phyloP scores from a whole-genome alignment of 2,113 vertebrate species.

The Tachysurus fulvidraco region DNA sequence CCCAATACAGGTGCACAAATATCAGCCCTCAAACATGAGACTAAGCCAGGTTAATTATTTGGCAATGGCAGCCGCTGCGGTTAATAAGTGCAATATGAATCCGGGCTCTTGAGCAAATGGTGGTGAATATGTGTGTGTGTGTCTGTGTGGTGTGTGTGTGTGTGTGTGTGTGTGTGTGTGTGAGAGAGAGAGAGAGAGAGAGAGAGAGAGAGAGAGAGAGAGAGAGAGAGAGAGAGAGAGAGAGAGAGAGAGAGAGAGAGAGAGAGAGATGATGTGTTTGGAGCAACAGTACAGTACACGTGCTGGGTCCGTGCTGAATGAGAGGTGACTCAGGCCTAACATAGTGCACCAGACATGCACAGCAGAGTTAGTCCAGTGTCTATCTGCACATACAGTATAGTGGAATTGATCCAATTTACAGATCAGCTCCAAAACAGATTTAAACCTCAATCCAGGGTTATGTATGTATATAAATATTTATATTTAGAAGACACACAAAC shows the following conservation, averaged over 20 bases:
- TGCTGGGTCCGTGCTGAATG: slow-evolving; percentile 63
- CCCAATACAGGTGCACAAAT: slow-evolving; percentile 65
- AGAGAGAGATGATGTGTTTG: slow-evolving; percentile 62
- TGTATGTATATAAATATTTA: no score
- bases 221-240: no score
- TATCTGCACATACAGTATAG: background rate
- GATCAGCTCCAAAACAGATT: background rate
- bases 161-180: no score
- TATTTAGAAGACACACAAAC: no score
- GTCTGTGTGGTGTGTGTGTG: no score
- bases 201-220: no score
- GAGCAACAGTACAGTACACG: slow-evolving; percentile 69
- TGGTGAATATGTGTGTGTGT: slow-evolving; percentile 64
- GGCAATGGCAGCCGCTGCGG: slow-evolving; percentile 60
- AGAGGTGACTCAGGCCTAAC: slow-evolving; percentile 41
- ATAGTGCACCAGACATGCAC: background rate
- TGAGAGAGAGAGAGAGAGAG: no score
- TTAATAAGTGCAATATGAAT: slow-evolving; percentile 69
- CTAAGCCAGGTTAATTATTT: slow-evolving; percentile 75
- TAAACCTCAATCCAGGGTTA: background rate
- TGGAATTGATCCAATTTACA: background rate
- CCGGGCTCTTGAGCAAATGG: slow-evolving; percentile 40
- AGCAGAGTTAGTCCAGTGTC: background rate
- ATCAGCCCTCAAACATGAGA: slow-evolving; percentile 70
- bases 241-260: background rate